Percentiles rank a stretch among this genome's conserved stretches.
These are phyloP conservation scores for Anolis sagrei DNA, from an alignment of 2,113 vertebrate species.

Conservation along the genomic window DNA sequence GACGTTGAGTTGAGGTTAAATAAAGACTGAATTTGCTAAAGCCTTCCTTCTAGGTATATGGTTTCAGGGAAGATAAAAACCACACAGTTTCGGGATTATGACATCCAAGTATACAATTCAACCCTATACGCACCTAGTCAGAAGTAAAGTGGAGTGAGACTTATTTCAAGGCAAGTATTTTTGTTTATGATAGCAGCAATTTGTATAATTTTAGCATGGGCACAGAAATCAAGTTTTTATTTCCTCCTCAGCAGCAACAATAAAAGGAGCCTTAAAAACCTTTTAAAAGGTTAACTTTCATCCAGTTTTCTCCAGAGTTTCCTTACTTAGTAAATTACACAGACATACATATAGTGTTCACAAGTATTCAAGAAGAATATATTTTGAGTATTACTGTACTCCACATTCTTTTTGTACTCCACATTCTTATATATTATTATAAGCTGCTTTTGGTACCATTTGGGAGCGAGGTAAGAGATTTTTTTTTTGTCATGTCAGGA, in stretches of 20 bases:
- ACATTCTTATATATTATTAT: too few species aligned
- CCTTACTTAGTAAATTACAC: too few species aligned
- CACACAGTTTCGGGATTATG: neutral
- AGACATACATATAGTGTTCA: neutral
- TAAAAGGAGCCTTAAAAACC: too few species aligned
- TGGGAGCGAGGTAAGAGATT: too few species aligned
- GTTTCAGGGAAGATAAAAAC: neutral
- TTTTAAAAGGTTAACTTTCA: too few species aligned
- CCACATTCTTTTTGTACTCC: too few species aligned
- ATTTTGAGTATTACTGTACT: neutral
- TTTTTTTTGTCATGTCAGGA: too few species aligned
- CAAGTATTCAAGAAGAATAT: neutral
- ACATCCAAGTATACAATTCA: neutral
- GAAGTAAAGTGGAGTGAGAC: neutral
- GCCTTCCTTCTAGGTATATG: neutral
- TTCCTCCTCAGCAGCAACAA: too few species aligned
- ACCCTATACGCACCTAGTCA: neutral
- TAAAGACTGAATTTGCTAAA: neutral
- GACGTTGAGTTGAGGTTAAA: neutral
- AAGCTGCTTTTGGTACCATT: too few species aligned
- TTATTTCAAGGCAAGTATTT: neutral
- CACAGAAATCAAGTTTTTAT: too few species aligned
- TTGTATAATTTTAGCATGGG: too few species aligned
- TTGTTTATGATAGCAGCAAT: neutral
- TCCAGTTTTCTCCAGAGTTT: too few species aligned